A percentile compares a stretch with the other conserved stretches of the same genome.
phyloP scores from a whole-genome alignment of 2,113 vertebrate species.

The Eidolon helvum region DNA sequence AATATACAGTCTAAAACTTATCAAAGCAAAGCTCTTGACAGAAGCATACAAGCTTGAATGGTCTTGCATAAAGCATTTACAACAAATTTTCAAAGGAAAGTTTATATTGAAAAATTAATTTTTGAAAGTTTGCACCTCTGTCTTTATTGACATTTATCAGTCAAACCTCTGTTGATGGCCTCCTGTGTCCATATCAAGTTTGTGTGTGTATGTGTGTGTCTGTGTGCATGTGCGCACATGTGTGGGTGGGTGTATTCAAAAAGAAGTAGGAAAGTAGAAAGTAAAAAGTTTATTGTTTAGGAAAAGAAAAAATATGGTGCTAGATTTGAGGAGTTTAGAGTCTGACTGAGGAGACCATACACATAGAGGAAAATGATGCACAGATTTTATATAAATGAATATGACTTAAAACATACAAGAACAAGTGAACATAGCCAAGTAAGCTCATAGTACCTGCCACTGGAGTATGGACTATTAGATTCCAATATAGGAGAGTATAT shows the following conservation, averaged over 20 bases:
- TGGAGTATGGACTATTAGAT: not conserved
- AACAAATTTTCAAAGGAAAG: not conserved
- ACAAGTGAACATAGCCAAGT: not conserved
- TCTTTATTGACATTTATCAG: not conserved
- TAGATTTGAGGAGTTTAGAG: not conserved
- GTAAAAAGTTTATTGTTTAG: not conserved
- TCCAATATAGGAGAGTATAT: not conserved
- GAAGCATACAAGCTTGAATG: not conserved
- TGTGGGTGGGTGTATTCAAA: not conserved
- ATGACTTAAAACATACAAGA: not conserved
- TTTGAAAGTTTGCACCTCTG: not conserved
- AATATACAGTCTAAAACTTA: not conserved
- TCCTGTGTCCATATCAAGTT: not conserved
- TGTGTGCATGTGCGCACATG: accelerated
- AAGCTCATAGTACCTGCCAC: not conserved
- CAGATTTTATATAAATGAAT: not conserved
- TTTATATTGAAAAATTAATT: slow-evolving; percentile 28
- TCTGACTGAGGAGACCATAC: not conserved
- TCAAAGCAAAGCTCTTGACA: slow-evolving; percentile 21
- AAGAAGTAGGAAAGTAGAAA: not conserved
- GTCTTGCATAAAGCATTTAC: not conserved
- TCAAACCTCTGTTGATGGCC: not conserved
- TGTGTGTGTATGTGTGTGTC: not conserved
- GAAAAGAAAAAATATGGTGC: not conserved
- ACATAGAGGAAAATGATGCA: not conserved